These are phyloP conservation scores for Nymphicus hollandicus DNA, from an alignment of 2,113 vertebrate genomes.

Conservation along the genomic window DNA sequence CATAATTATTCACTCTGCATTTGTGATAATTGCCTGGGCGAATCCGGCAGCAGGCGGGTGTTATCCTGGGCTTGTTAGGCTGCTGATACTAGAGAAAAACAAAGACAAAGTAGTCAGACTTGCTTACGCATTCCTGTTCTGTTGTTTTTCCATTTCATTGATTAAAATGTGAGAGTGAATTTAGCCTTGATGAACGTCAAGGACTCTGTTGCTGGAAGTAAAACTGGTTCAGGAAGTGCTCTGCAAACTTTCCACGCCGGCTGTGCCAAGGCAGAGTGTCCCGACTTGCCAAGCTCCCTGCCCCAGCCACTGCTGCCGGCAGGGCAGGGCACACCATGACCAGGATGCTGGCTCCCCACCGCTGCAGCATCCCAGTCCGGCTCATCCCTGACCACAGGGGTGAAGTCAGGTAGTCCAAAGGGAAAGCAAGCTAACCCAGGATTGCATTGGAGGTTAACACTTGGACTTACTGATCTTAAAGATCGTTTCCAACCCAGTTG, in stretches of 20 bases:
- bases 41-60: background rate
- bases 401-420: fast-evolving
- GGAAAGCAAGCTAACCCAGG: background rate
- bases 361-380: fast-evolving
- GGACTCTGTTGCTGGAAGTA: background rate
- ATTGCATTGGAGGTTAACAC: fast-evolving
- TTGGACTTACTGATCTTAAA: background rate
- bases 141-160: slow-evolving; percentile 43
- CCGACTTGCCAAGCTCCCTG: background rate
- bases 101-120: background rate
- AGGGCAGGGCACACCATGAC: fast-evolving
- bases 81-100: background rate
- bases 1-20: slow-evolving; percentile 2
- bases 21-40: slow-evolving; percentile 28
- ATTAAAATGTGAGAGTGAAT: slow-evolving; percentile 55
- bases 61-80: background rate
- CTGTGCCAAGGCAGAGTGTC: background rate
- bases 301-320: background rate
- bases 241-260: fast-evolving
- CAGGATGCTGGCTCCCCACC: background rate
- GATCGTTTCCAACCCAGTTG: background rate
- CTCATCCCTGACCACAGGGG: background rate
- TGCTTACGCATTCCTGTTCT: slow-evolving; percentile 25
- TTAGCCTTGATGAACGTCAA: slow-evolving; percentile 34
- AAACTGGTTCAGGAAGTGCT: background rate